Evolutionary conservation across 2,797 vertebrate species (phyloP).

Genomic region (Cryptoblepharus egeriae): DNA sequence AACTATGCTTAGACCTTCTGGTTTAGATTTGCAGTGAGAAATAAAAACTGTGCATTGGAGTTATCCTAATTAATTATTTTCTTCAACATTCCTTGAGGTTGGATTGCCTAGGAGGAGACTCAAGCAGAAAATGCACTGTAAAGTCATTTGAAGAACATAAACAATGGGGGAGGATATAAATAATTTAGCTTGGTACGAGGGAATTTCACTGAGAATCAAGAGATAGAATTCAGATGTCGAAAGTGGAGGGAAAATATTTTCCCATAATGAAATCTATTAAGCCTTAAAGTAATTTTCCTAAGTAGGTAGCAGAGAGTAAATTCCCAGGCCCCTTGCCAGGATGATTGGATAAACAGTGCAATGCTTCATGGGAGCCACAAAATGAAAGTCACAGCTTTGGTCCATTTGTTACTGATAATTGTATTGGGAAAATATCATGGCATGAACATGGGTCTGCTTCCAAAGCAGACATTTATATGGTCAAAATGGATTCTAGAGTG

Average conservation of each 20-base stretch:
- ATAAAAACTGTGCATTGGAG: not conserved
- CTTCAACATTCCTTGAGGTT: not conserved
- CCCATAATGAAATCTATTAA: slow-evolving; percentile 16
- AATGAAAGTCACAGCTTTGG: not conserved
- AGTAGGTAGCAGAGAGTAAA: not conserved
- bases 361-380: not conserved
- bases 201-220: slow-evolving; percentile 9
- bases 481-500: not conserved
- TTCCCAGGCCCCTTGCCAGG: not conserved
- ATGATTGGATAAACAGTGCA: not conserved
- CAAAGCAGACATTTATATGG: not conserved
- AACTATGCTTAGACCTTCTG: slow-evolving; percentile 7
- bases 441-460: not conserved
- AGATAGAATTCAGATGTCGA: slow-evolving; percentile 2
- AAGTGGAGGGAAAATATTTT: not conserved
- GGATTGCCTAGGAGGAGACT: slow-evolving; percentile 4
- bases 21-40: slow-evolving; percentile 25
- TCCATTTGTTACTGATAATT: not conserved
- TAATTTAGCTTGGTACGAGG: slow-evolving; percentile 6
- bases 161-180: not conserved
- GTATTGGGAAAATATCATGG: not conserved
- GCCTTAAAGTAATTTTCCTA: not conserved
- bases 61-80: slow-evolving; percentile 29
- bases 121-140: not conserved
- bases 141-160: slow-evolving; percentile 25